Conservation (phyloP, 2,113 vertebrate species). For the Cryptotis parvus region DNA sequence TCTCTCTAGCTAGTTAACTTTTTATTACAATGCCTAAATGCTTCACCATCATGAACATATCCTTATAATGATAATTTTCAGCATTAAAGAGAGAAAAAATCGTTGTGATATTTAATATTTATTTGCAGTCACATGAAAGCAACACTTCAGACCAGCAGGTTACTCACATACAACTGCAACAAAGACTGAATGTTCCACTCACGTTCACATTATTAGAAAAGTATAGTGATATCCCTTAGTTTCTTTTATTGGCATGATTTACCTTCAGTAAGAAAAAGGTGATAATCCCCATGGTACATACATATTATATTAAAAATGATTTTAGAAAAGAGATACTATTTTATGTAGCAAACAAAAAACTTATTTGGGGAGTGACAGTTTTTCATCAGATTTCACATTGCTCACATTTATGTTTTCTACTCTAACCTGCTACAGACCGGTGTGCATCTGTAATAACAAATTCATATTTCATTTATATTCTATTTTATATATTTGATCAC, state of each 20-base stretch:
- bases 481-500: too few relatives aligned
- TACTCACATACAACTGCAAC: background rate
- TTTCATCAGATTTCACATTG: too few relatives aligned
- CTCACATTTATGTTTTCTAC: too few relatives aligned
- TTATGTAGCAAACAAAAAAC: too few relatives aligned
- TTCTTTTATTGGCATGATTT: background rate
- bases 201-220: background rate
- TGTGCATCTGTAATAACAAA: too few relatives aligned
- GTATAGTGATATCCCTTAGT: rapidly evolving
- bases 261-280: background rate
- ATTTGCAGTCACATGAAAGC: background rate
- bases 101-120: background rate
- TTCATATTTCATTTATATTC: too few relatives aligned
- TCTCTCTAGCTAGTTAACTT: background rate
- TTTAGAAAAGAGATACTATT: background rate
- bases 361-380: too few relatives aligned
- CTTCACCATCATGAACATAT: too few relatives aligned
- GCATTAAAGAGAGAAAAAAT: too few relatives aligned
- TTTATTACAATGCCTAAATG: too few relatives aligned
- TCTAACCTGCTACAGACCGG: too few relatives aligned
- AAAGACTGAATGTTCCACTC: background rate
- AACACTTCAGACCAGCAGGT: background rate
- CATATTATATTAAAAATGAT: background rate
- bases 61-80: too few relatives aligned
- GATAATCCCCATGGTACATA: background rate